These are phyloP conservation scores for Buceros bicornis DNA, from an alignment of 2,797 vertebrate genomes.

Conservation along the genomic window DNA sequence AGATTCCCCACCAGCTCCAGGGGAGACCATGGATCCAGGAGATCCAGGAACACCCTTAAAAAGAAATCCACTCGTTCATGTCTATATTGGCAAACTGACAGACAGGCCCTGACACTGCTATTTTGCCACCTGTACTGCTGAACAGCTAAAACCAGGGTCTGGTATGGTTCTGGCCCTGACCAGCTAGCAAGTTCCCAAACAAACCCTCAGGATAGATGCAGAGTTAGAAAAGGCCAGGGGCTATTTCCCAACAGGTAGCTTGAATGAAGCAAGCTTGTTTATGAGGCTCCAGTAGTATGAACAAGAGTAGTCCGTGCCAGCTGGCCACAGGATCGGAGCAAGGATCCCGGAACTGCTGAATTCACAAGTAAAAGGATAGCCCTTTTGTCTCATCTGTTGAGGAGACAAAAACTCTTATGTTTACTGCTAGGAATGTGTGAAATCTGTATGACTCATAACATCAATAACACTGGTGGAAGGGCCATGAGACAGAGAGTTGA, in stretches of 20 bases:
- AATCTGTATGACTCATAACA: background rate
- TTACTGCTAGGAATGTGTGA: background rate
- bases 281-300: background rate
- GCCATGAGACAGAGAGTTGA: background rate
- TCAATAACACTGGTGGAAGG: background rate
- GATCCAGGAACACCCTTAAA: background rate
- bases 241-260: background rate
- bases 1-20: background rate
- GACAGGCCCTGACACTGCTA: background rate
- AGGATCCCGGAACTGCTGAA: background rate
- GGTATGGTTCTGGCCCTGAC: background rate
- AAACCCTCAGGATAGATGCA: background rate
- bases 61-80: background rate
- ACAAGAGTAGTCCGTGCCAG: background rate
- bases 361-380: background rate
- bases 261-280: background rate
- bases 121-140: background rate
- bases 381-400: background rate
- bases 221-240: background rate
- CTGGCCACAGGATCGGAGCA: background rate
- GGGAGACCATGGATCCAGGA: background rate
- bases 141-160: background rate
- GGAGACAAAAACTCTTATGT: background rate
- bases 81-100: fast-evolving
- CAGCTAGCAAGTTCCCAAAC: background rate